phyloP scores from a whole-genome alignment of 1,140 invertebrate species.

The Drosophila nasuta region DNA sequence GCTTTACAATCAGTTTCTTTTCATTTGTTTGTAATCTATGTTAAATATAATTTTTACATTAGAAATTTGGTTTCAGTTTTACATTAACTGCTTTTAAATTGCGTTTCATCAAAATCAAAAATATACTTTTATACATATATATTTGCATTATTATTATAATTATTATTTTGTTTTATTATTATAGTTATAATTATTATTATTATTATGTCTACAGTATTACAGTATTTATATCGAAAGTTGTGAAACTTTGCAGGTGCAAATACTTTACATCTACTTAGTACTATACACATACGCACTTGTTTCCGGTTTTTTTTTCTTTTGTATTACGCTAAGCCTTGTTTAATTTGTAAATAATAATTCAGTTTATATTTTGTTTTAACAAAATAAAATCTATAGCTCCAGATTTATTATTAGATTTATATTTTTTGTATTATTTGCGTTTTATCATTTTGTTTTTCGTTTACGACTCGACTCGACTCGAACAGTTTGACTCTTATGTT shows the following conservation, averaged over 20 bases:
- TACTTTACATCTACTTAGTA: conserved; percentile 44
- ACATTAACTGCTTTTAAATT: conserved; percentile 53
- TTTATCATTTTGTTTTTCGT: conserved; percentile 21
- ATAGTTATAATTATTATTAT: conserved; percentile 13
- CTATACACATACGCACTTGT: conserved; percentile 41
- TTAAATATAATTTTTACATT: conserved; percentile 75
- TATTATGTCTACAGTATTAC: conserved; percentile 13
- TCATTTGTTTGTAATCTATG: conserved; percentile 54
- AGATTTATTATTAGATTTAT: not conserved
- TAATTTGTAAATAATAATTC: conserved; percentile 26
- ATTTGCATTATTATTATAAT: conserved; percentile 29
- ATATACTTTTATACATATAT: conserved; percentile 55
- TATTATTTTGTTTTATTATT: conserved; percentile 24
- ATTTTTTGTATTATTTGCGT: not conserved
- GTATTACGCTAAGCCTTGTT: conserved; percentile 29
- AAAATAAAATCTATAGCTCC: conserved; percentile 37
- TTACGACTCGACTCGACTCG: conserved; percentile 27
- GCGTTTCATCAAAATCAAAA: conserved; percentile 42
- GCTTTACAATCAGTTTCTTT: conserved; percentile 48
- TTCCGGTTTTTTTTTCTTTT: conserved; percentile 7
- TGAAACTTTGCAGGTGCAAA: conserved; percentile 44
- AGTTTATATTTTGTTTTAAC: conserved; percentile 20
- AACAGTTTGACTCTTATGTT: conserved; percentile 39
- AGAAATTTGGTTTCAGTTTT: conserved; percentile 73
- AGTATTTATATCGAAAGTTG: conserved; percentile 24